Evolutionary conservation across 2,888 invertebrate genomes (phyloP).

Genomic region (Sycophila texana): DNA sequence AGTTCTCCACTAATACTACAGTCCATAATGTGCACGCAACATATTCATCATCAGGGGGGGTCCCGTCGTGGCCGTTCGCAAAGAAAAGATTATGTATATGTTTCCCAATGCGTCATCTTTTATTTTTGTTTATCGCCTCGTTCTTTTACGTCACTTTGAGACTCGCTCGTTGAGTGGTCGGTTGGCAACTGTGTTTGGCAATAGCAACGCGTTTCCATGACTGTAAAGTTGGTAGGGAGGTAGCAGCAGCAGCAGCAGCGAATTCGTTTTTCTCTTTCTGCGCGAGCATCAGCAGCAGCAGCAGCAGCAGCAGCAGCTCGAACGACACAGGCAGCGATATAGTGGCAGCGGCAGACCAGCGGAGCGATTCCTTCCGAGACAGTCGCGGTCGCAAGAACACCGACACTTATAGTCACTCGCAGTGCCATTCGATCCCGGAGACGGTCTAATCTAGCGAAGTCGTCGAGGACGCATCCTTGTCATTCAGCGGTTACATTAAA

Average conservation of each 20-base stretch:
- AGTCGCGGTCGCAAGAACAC: no score
- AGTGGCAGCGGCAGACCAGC: not conserved
- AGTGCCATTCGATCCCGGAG: no score
- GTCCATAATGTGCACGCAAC: not conserved
- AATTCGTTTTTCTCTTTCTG: not conserved
- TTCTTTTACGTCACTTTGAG: not conserved
- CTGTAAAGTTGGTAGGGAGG: constrained; percentile 46
- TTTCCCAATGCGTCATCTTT: constrained; percentile 34
- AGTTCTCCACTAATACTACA: not conserved
- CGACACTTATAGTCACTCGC: no score
- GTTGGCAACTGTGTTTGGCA: constrained; percentile 46
- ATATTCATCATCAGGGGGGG: not conserved
- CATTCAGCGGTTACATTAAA: not conserved
- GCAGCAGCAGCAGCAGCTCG: not conserved
- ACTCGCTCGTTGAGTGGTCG: not conserved
- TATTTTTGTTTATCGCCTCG: constrained; percentile 22
- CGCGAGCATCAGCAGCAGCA: not conserved
- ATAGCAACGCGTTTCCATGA: constrained; percentile 45
- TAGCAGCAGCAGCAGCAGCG: not conserved
- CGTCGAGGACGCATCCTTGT: not conserved
- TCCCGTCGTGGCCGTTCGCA: not conserved
- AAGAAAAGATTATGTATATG: not conserved
- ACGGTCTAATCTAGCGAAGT: not conserved
- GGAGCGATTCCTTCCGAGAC: no score
- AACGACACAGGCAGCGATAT: not conserved